Conservation (phyloP, 2,797 vertebrate species). For the Erpetoichthys calabaricus region DNA sequence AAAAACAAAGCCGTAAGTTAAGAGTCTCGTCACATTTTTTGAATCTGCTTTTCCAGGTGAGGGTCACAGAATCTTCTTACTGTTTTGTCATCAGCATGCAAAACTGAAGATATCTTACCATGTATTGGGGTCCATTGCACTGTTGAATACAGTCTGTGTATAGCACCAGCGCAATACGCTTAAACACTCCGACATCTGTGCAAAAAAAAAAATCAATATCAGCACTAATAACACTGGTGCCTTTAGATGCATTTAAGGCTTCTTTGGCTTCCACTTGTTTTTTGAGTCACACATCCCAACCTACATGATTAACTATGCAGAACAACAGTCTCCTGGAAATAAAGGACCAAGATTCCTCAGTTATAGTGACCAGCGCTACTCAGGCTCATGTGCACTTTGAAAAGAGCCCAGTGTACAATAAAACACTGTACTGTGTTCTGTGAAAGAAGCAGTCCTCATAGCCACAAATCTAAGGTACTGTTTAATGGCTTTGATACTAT, state of each 20-base stretch:
- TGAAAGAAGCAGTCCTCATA: too few relatives aligned
- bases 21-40: conserved; percentile 6
- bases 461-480: too few relatives aligned
- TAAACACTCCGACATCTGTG: conserved; percentile 55
- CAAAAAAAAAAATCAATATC: not conserved
- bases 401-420: too few relatives aligned
- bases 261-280: not conserved
- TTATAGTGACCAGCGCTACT: too few relatives aligned
- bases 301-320: not conserved
- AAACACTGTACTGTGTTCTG: too few relatives aligned
- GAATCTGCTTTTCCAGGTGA: conserved; percentile 2
- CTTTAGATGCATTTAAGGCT: too few relatives aligned
- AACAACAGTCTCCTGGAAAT: not conserved
- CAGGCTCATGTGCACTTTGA: too few relatives aligned
- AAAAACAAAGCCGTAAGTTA: not conserved
- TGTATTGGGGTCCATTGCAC: conserved; percentile 56
- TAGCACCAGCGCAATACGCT: conserved; percentile 40
- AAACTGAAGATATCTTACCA: conserved; percentile 32
- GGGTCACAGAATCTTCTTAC: not conserved
- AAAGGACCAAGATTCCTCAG: too few relatives aligned
- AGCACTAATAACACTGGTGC: not conserved
- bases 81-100: not conserved
- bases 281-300: not conserved
- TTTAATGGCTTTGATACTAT: too few relatives aligned
- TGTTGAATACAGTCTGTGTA: conserved; percentile 55